Conservation (phyloP, 2,113 vertebrate species). For the Limanda limanda region DNA sequence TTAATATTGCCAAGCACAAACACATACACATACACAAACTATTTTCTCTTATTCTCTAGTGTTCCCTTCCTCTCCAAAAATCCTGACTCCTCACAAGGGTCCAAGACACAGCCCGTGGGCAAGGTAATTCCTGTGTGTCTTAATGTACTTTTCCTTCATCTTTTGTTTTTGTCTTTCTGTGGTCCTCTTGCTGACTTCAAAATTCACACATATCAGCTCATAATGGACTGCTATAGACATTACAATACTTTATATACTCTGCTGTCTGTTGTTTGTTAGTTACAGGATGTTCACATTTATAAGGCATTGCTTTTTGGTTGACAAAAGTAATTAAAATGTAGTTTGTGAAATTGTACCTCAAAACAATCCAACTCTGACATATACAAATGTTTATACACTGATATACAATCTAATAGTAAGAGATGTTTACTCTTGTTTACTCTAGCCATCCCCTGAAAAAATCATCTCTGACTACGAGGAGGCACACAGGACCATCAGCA, state of each 20-base stretch:
- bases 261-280: no score
- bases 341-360: no score
- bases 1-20: not conserved
- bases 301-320: no score
- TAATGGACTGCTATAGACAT: no score
- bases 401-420: not conserved
- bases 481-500: constrained; percentile 77
- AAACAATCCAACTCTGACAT: not conserved
- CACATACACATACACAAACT: not conserved
- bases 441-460: constrained; percentile 73
- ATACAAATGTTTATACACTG: not conserved
- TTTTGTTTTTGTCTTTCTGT: constrained; percentile 4
- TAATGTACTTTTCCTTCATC: not conserved
- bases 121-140: constrained; percentile 32
- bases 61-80: constrained; percentile 77
- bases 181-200: not conserved
- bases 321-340: no score
- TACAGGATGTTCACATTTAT: no score
- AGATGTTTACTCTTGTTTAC: constrained; percentile 30
- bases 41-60: constrained; percentile 58
- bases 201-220: not conserved
- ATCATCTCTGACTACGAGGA: constrained; percentile 80
- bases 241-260: no score
- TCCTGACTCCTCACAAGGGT: constrained; percentile 60
- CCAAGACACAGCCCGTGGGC: constrained; percentile 45